A percentile compares a stretch with the other conserved stretches of the same genome.
phyloP scores from a whole-genome alignment of 2,888 invertebrate genomes.

The Nephrotoma guestfalica region DNA sequence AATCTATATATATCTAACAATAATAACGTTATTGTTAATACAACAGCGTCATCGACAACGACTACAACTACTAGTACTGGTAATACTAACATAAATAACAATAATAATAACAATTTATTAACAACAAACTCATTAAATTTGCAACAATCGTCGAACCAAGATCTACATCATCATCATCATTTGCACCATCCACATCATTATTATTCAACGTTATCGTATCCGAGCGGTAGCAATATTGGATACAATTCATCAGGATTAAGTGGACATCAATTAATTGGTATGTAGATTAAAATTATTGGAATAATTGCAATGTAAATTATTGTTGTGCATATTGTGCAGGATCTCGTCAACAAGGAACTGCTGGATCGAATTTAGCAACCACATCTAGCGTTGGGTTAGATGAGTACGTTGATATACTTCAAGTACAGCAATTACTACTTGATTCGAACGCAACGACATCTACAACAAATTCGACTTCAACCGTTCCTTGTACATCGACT shows the following conservation, averaged over 20 bases:
- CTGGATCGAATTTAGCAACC: not conserved
- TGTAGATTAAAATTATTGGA: not conserved
- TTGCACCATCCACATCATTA: conserved; percentile 13
- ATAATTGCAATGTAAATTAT: too few species aligned
- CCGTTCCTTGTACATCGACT: conserved; percentile 13
- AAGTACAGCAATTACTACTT: conserved; percentile 61
- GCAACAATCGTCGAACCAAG: not conserved
- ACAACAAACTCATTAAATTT: not conserved
- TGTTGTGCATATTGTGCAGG: not conserved
- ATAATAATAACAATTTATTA: conserved; percentile 1
- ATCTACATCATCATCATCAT: conserved; percentile 12
- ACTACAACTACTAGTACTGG: not conserved
- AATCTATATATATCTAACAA: not conserved
- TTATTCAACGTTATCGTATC: not conserved
- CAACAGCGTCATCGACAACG: conserved; percentile 4
- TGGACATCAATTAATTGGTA: not conserved
- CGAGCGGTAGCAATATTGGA: conserved; percentile 4
- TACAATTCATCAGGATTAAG: not conserved
- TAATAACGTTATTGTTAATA: not conserved
- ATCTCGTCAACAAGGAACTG: conserved; percentile 5
- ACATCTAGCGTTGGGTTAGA: conserved; percentile 30
- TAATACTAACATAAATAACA: conserved; percentile 4
- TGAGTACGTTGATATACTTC: conserved; percentile 73
- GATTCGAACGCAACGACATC: conserved; percentile 30
- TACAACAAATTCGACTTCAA: conserved; percentile 15